A percentile compares a stretch with the other conserved stretches of the same genome.
Evolutionary conservation across 2,113 vertebrate species (phyloP).

Genomic region (Noctilio leporinus): DNA sequence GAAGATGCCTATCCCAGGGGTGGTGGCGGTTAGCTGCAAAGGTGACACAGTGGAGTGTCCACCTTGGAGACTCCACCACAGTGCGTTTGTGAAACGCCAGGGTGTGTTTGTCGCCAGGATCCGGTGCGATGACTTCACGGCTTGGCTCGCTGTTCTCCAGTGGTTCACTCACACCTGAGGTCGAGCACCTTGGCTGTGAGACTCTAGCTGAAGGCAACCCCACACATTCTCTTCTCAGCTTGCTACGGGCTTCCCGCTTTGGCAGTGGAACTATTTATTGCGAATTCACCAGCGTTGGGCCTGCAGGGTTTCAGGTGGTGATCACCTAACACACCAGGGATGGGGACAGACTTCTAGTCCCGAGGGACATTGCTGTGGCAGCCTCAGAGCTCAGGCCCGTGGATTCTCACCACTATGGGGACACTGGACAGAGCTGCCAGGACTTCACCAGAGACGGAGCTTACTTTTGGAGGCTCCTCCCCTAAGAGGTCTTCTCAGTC

Average conservation of each 20-base stretch:
- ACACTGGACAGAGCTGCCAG: neutral
- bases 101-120: too few relatives aligned
- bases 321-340: neutral
- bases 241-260: neutral
- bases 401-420: neutral
- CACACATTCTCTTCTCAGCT: neutral
- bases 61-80: neutral
- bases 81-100: fast-evolving
- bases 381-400: neutral
- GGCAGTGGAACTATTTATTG: neutral
- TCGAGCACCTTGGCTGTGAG: neutral
- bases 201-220: neutral
- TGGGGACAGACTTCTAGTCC: neutral
- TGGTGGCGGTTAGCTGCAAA: neutral
- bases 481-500: neutral
- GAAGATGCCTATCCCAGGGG: neutral
- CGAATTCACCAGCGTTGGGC: neutral
- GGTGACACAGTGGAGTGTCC: neutral
- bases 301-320: neutral
- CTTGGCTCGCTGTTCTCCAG: neutral
- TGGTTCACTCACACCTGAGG: neutral
- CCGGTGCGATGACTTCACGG: fast-evolving
- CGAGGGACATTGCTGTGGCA: neutral
- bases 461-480: neutral
- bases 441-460: neutral